A percentile compares a stretch with the other conserved stretches of the same genome.
Conservation (phyloP, 2,888 invertebrate species). For the Eulithis testata region DNA sequence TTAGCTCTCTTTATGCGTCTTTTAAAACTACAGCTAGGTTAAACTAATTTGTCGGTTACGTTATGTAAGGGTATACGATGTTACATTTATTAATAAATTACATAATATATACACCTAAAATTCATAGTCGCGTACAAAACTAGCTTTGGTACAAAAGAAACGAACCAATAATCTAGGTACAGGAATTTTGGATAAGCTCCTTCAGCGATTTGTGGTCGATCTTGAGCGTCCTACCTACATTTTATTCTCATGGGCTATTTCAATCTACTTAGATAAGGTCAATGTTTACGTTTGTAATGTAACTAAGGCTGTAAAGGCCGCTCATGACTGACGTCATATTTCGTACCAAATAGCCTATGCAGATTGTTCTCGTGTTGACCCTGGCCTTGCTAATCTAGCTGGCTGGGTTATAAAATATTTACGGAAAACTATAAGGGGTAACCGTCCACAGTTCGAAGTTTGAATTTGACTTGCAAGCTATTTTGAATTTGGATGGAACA, state of each 20-base stretch:
- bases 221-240: neutral
- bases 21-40: neutral
- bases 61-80: too few relatives aligned
- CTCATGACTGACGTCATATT: conserved; percentile 25
- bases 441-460: too few relatives aligned
- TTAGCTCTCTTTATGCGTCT: too few relatives aligned
- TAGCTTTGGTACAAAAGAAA: too few relatives aligned
- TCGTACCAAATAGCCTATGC: conserved; percentile 7
- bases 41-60: too few relatives aligned
- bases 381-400: conserved; percentile 20
- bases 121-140: too few relatives aligned
- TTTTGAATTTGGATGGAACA: too few relatives aligned
- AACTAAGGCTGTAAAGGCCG: conserved; percentile 18
- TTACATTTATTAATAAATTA: too few relatives aligned
- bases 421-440: conserved; percentile 3
- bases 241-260: neutral
- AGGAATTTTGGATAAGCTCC: neutral
- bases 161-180: too few relatives aligned
- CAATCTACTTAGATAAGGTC: neutral
- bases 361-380: conserved; percentile 14
- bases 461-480: neutral
- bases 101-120: too few relatives aligned
- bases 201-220: neutral
- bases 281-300: conserved; percentile 7
- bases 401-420: conserved; percentile 1